phyloP scores from a whole-genome alignment of 2,888 invertebrate species.

The Orthonevra nobilis region DNA sequence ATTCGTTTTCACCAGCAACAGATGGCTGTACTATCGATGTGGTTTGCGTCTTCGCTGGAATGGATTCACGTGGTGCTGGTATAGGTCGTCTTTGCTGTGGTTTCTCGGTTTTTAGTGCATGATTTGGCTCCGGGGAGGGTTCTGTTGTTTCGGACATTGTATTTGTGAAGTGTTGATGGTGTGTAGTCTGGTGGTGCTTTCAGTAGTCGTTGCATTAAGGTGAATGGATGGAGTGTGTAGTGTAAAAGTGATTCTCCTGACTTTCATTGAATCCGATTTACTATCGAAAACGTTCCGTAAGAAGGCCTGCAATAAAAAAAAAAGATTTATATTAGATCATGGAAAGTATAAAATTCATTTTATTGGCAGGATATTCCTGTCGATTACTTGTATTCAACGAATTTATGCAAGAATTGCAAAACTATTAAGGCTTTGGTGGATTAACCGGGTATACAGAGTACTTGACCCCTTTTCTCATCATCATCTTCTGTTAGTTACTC shows the following conservation, averaged over 20 bases:
- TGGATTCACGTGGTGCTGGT: slow-evolving; percentile 56
- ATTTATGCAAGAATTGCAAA: neutral
- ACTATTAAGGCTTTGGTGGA: slow-evolving; percentile 10
- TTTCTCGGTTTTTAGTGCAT: slow-evolving; percentile 50
- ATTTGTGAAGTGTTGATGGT: slow-evolving; percentile 42
- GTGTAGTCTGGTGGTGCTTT: slow-evolving; percentile 25
- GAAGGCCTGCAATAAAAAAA: slow-evolving; percentile 47
- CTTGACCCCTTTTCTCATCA: slow-evolving; percentile 32
- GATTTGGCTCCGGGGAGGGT: slow-evolving; percentile 60
- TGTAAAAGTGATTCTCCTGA: slow-evolving; percentile 31
- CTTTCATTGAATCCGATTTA: slow-evolving; percentile 64
- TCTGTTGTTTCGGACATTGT: slow-evolving; percentile 67
- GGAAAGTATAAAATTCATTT: no score
- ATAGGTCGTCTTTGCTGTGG: slow-evolving; percentile 17
- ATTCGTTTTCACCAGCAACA: slow-evolving; percentile 21
- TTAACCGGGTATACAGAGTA: slow-evolving; percentile 22
- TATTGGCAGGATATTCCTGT: no score
- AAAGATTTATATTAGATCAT: slow-evolving; percentile 22
- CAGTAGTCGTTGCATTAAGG: slow-evolving; percentile 54
- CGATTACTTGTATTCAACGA: no score
- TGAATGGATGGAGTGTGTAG: slow-evolving; percentile 50
- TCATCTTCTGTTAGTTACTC: slow-evolving; percentile 22
- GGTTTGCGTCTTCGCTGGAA: slow-evolving; percentile 28
- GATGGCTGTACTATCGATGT: slow-evolving; percentile 4
- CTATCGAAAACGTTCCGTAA: slow-evolving; percentile 49